Conservation (phyloP, 1,140 invertebrate genomes). For the Sitophilus oryzae region DNA sequence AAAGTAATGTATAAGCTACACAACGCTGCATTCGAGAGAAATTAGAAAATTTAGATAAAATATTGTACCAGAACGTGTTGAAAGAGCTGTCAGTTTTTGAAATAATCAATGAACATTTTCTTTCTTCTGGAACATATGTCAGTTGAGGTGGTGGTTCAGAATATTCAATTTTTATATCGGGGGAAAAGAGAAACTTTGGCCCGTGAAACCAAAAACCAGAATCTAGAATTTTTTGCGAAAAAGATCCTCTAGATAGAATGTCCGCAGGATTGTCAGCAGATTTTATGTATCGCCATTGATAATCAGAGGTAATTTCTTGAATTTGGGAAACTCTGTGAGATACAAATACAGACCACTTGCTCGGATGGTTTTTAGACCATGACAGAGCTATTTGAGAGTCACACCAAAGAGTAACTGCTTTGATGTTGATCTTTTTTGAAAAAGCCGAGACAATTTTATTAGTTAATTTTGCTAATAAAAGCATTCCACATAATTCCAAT, state of each 20-base stretch:
- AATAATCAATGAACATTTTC: too few relatives aligned
- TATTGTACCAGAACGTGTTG: not conserved
- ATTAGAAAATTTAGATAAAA: not conserved
- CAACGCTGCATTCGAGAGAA: too few relatives aligned
- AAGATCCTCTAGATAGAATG: conserved; percentile 43
- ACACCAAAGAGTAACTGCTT: conserved; percentile 9
- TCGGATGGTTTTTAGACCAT: conserved; percentile 12
- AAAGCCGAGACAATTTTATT: conserved; percentile 1
- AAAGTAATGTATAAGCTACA: not conserved
- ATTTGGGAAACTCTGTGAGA: too few relatives aligned
- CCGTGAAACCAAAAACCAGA: too few relatives aligned
- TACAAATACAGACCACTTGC: conserved; percentile 10
- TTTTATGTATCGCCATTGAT: conserved; percentile 37
- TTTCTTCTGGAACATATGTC: too few relatives aligned
- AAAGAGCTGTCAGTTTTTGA: too few relatives aligned
- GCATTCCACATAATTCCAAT: conserved; percentile 13
- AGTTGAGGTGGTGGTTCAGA: too few relatives aligned
- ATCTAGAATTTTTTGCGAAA: too few relatives aligned
- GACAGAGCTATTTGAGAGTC: conserved; percentile 19
- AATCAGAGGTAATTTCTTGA: conserved; percentile 26
- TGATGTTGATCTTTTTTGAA: not conserved
- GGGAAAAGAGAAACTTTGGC: too few relatives aligned
- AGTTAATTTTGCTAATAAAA: conserved; percentile 5
- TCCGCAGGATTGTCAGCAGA: conserved; percentile 43
- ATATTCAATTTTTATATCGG: too few relatives aligned